These are phyloP conservation scores for Gymnothorax reevesii DNA, from an alignment of 2,797 vertebrate species.

Conservation along the genomic window DNA sequence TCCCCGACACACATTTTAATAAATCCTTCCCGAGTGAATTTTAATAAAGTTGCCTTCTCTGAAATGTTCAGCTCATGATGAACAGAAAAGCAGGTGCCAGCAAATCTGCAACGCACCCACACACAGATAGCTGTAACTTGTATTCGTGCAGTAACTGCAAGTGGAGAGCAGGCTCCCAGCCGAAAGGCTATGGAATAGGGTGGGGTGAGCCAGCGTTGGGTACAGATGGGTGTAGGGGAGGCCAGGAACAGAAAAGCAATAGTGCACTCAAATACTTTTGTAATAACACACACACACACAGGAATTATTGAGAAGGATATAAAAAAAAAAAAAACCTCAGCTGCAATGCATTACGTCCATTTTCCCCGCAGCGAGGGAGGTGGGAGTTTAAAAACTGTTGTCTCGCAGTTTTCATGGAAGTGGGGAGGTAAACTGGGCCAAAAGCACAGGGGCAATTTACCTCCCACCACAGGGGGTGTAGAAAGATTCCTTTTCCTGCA, in stretches of 20 bases:
- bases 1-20: not conserved
- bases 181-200: slow-evolving; percentile 41
- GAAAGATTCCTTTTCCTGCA: not conserved
- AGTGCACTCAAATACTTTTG: slow-evolving; percentile 52
- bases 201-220: slow-evolving; percentile 22
- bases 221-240: slow-evolving; percentile 24
- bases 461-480: not conserved
- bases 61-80: not conserved
- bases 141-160: not conserved
- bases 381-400: not conserved
- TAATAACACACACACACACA: slow-evolving; percentile 29
- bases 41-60: too few species aligned
- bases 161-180: slow-evolving; percentile 17
- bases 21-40: not conserved
- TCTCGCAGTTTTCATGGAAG: not conserved
- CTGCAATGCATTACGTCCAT: not conserved
- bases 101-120: not conserved
- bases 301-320: slow-evolving; percentile 45
- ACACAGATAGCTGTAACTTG: too few species aligned
- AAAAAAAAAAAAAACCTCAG: slow-evolving; percentile 31
- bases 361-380: not conserved
- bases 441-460: not conserved
- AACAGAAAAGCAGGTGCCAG: not conserved
- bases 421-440: not conserved
- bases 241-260: slow-evolving; percentile 46